Evolutionary conservation across 2,888 invertebrate genomes (phyloP).

Genomic region (Euzophera pinguis): DNA sequence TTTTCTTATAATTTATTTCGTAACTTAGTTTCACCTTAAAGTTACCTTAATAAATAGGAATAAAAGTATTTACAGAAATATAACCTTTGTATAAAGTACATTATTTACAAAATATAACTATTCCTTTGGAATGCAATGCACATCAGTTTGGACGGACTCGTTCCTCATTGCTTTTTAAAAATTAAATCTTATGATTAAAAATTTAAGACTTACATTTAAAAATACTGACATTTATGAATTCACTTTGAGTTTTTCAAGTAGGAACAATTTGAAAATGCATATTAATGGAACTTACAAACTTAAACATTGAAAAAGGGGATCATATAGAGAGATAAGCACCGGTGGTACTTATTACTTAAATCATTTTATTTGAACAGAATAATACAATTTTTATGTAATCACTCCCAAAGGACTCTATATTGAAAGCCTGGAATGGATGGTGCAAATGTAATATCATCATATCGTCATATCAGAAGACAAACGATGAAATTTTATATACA

Average conservation of each 20-base stretch:
- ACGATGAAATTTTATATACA: no score
- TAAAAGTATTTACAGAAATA: conserved; percentile 32
- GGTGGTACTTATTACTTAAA: no score
- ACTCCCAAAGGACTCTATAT: no score
- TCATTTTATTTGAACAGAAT: no score
- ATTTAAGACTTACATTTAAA: conserved; percentile 28
- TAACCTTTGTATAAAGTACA: conserved; percentile 22
- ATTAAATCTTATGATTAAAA: conserved; percentile 20
- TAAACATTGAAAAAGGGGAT: no score
- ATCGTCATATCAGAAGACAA: no score
- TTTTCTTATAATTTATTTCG: conserved; percentile 18
- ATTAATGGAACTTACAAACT: neutral
- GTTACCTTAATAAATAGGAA: conserved; percentile 19
- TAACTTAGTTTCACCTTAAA: conserved; percentile 16
- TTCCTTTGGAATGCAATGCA: conserved; percentile 74
- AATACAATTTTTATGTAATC: no score
- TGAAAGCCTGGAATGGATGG: no score
- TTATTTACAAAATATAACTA: conserved; percentile 36
- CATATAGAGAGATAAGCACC: no score
- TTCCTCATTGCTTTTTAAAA: conserved; percentile 35
- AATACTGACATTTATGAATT: conserved; percentile 35
- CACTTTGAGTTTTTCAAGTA: conserved; percentile 26
- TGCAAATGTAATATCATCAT: no score
- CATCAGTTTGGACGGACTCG: conserved; percentile 69
- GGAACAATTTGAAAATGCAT: conserved; percentile 26